Evolutionary conservation across 2,113 vertebrate species (phyloP).

Genomic region (Myotis yumanensis): DNA sequence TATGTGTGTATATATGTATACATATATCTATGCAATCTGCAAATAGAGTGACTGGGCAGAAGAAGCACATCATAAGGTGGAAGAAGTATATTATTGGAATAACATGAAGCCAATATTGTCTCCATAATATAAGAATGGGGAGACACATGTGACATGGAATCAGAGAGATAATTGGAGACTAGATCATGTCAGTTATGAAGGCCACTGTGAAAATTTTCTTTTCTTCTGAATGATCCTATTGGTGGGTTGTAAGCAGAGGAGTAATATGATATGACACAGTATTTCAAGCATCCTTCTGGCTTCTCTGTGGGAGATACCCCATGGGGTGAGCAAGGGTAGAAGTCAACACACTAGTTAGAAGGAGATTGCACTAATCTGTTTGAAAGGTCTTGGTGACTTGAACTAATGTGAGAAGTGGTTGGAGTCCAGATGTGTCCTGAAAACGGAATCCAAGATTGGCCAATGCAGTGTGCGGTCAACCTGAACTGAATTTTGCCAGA

Average conservation of each 20-base stretch:
- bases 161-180: neutral
- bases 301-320: neutral
- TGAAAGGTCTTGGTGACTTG: neutral
- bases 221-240: neutral
- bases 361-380: neutral
- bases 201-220: neutral
- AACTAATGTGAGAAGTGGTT: neutral
- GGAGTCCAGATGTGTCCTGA: neutral
- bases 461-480: neutral
- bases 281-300: neutral
- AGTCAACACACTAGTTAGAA: neutral
- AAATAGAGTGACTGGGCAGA: neutral
- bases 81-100: neutral
- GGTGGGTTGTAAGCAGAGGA: neutral
- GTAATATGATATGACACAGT: neutral
- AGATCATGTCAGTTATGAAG: neutral
- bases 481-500: neutral
- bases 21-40: neutral
- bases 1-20: neutral
- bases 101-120: neutral
- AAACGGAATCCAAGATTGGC: neutral
- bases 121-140: neutral
- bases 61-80: neutral
- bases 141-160: neutral
- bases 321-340: neutral